Evolutionary conservation across 2,113 vertebrate species (phyloP).

Genomic region (Lota lota): DNA sequence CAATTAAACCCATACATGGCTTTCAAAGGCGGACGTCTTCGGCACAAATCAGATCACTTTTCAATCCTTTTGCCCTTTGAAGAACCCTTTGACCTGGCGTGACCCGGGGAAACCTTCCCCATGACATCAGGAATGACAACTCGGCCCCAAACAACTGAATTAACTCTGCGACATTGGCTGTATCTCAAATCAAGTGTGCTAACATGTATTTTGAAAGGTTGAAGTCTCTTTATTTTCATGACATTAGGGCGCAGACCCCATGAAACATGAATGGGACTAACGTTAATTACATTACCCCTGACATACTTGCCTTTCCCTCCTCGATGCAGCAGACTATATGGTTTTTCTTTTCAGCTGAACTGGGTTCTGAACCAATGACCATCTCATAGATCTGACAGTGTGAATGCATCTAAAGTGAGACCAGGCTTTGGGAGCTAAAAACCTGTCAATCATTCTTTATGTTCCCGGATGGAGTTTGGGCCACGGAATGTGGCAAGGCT

Average conservation of each 20-base stretch:
- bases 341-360: conserved; percentile 29
- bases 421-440: conserved; percentile 46
- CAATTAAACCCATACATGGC: not conserved
- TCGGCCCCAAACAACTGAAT: conserved; percentile 22
- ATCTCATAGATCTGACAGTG: conserved; percentile 23
- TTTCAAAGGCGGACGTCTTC: not conserved
- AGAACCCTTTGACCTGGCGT: conserved; percentile 25
- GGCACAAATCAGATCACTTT: conserved; percentile 1
- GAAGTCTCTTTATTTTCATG: not conserved
- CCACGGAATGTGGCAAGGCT: conserved; percentile 23
- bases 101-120: conserved; percentile 18
- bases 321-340: conserved; percentile 17
- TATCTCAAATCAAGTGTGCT: conserved; percentile 22
- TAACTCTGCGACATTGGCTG: conserved; percentile 12
- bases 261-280: conserved; percentile 47
- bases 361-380: conserved; percentile 47
- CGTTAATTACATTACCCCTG: conserved; percentile 38
- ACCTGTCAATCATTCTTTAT: conserved; percentile 49
- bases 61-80: conserved; percentile 19
- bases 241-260: conserved; percentile 11
- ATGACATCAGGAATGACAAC: conserved; percentile 33
- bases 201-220: conserved; percentile 20
- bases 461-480: conserved; percentile 30
- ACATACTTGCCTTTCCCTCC: conserved; percentile 30
- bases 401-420: conserved; percentile 53